Evolutionary conservation across 2,797 vertebrate species (phyloP), one percentile per base, ranked within the genome.

Genomic region (Chromobotia macracanthus): DNA sequence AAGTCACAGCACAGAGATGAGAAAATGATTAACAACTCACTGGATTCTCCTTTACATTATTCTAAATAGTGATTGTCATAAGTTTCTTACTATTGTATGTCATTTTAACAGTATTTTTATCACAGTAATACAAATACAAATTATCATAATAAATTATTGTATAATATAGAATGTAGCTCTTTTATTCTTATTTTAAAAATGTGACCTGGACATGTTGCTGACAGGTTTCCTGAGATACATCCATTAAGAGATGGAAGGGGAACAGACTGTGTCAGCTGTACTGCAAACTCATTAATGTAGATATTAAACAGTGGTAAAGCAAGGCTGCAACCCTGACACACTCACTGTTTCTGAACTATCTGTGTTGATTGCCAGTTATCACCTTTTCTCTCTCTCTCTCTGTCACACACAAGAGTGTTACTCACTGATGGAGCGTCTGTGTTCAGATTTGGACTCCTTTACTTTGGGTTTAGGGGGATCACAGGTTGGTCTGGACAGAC

Each of bases 391-490:
- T 75, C 13, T 60, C 58, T 28, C 48, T 63, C 76, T 63, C 46
- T 63, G 46, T 28, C 72, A n/a, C 51, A 31, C 71, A 28, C 67
- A 28, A 13, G 16, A 72, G 10, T 41, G 31, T 73, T 82, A 93
- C 96, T 95, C 90, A 98, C 97, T 97, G 91, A 98, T 92, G 88
- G 96, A 98, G 89, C 94, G 96, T 87, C 97, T 93, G 90, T 97
- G 90, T 73, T 94, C 94, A 48, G 94, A 91, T 88, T 95, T 96
- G 84, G 89, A 86, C 65, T 95, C 95, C 88, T 97, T 98, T 80
- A 83, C 8, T 75, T 44, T 87, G 55, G 87, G 81, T 73, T 48
- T 87, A 46, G 88, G 77, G 67, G 92, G 88, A 72, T 93, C 90
- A n/a, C 87, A 87, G 55, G 92, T 90, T 77, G 91, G 91, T 85